Evolutionary conservation across 2,797 vertebrate species (phyloP), one percentile per base, ranked within the genome.

Genomic region (Typhlichthys subterraneus): DNA sequence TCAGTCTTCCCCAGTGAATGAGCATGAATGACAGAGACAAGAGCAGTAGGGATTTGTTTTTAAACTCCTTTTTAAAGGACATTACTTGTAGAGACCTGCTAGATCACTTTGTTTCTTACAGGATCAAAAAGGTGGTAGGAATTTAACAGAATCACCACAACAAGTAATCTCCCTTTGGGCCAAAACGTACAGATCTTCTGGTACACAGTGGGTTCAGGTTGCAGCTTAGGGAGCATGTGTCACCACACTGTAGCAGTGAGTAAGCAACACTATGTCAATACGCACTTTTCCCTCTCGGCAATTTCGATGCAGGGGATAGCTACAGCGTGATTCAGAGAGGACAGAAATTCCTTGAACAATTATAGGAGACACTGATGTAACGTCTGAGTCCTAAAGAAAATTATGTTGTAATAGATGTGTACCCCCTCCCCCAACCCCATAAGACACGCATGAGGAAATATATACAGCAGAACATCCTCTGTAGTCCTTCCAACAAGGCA

Each of bases 351-450:
- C 67, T 79, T 73, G 65, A 56, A 12, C 42, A 75, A 63, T 72
- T 69, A 65, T 47, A 68, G 60, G 62, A 85, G 76, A 79, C 71
- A 68, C 75, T 89, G 88, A 93, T 75, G 88, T 91, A 82, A 93
- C 76, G 85, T 89, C 87, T 88, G 80, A 80, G 52, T 56, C 59
- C 57, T 6, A 65, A 47, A 67, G 19, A 76, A 70, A 67, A 60
- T 61, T 79, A 5, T 67, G 12, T 57, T 60, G 81, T 74, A 85
- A 65, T 84, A 83, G 87, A 71, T 15, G 17, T 7, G 61, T 11
- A 54, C 56, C 63, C 61, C 71, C 42, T 11, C 61, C 17, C 52
- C 45, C 38, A 17, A 33, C 17, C 52, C 45, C 38, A 17, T 48
- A 3, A 38, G 45, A 45, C 47, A 13, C n/a, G 23, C 23, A 29